Evolutionary conservation across 2,797 vertebrate genomes (phyloP).

Genomic region (Salarias fasciatus): DNA sequence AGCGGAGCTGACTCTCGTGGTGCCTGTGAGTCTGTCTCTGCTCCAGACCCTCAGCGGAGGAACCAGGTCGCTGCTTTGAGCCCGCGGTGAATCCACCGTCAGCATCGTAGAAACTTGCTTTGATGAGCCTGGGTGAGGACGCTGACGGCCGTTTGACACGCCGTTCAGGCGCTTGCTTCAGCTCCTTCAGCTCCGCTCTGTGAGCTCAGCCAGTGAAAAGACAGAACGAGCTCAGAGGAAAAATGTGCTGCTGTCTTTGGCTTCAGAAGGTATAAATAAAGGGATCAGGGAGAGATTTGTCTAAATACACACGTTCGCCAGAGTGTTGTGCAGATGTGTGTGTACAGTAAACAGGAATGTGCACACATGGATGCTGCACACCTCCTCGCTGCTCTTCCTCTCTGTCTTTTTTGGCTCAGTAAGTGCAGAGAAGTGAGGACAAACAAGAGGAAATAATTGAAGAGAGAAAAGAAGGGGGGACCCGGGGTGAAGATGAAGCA

Average conservation of each 20-base stretch:
- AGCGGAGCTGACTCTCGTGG: slow-evolving; percentile 55
- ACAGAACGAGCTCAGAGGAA: slow-evolving; percentile 23
- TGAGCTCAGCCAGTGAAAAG: slow-evolving; percentile 16
- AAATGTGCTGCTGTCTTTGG: slow-evolving; percentile 55
- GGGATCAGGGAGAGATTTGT: slow-evolving; percentile 37
- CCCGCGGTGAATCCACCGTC: slow-evolving; percentile 18
- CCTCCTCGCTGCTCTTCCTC: background rate
- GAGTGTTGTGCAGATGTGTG: slow-evolving; percentile 8
- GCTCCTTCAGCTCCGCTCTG: slow-evolving; percentile 17
- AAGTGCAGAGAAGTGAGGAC: background rate
- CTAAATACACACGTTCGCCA: slow-evolving; percentile 29
- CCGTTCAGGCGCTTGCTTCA: slow-evolving; percentile 17
- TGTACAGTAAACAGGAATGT: slow-evolving; percentile 2
- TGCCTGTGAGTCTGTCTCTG: slow-evolving; percentile 59
- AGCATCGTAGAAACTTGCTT: background rate
- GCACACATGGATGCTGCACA: background rate
- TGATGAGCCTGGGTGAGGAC: slow-evolving; percentile 1
- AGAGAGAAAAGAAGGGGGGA: too few relatives aligned
- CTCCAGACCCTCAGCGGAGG: slow-evolving; percentile 33
- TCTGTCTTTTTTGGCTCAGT: background rate
- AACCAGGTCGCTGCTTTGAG: slow-evolving; percentile 39
- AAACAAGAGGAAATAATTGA: background rate
- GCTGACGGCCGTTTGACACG: background rate
- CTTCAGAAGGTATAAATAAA: slow-evolving; percentile 51
- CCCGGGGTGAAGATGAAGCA: too few relatives aligned